These are phyloP conservation scores for Stegastes partitus DNA, from an alignment of 2,113 vertebrate species.

Conservation along the genomic window DNA sequence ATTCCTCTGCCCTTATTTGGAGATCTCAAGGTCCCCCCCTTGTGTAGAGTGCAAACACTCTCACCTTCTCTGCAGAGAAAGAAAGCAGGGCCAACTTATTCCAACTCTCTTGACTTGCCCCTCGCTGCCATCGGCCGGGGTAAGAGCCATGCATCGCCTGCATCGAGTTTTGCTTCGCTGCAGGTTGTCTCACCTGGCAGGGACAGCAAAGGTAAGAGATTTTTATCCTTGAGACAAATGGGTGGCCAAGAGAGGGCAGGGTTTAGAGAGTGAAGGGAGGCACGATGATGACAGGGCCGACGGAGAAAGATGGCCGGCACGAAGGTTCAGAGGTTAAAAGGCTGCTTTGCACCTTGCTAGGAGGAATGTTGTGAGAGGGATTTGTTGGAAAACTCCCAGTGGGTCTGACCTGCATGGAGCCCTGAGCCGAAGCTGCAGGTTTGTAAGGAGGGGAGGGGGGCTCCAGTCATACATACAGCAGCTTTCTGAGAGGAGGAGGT, in stretches of 20 bases:
- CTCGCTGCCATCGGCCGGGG: conserved; percentile 33
- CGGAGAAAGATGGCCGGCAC: conserved; percentile 35
- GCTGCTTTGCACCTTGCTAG: conserved; percentile 50
- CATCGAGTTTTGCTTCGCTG: background rate
- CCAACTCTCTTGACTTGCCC: conserved; percentile 61
- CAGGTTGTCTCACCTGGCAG: conserved; percentile 57
- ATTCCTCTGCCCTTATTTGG: conserved; percentile 88
- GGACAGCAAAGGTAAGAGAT: conserved; percentile 69
- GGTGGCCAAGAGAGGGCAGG: conserved; percentile 18
- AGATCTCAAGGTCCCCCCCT: conserved; percentile 74
- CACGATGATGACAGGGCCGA: conserved; percentile 21
- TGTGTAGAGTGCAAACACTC: conserved; percentile 76
- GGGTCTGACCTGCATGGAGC: conserved; percentile 51
- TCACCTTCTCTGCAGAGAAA: conserved; percentile 74
- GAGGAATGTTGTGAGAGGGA: conserved; percentile 43
- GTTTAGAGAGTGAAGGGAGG: conserved; percentile 12
- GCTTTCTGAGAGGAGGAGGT: conserved; percentile 44
- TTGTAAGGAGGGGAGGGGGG: conserved; percentile 37
- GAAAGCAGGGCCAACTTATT: conserved; percentile 67
- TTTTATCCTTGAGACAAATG: conserved; percentile 36
- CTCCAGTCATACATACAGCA: conserved; percentile 42
- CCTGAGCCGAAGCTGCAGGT: conserved; percentile 43
- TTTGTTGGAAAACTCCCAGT: conserved; percentile 37
- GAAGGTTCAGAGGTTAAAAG: conserved; percentile 28
- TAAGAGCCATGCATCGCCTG: conserved; percentile 51